phyloP scores from a whole-genome alignment of 2,113 vertebrate genomes.

The Phycodurus eques region DNA sequence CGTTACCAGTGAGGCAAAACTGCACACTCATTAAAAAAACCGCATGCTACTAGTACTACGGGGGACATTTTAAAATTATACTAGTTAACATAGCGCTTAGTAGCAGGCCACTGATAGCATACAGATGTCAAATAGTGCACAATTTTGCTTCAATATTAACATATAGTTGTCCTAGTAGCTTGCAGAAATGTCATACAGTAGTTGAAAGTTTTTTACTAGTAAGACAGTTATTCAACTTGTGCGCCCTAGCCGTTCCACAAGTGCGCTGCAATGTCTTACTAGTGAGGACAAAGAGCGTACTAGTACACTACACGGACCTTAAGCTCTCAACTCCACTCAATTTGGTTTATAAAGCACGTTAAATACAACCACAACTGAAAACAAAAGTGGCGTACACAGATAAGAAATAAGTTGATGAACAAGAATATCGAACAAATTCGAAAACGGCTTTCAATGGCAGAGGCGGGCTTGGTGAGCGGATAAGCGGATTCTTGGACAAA shows the following conservation, averaged over 20 bases:
- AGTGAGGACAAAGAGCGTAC: neutral
- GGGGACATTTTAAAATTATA: no score
- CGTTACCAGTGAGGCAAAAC: no score
- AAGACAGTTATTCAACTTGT: neutral
- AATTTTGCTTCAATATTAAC: neutral
- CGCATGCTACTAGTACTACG: no score
- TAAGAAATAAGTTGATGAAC: no score
- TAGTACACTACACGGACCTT: neutral
- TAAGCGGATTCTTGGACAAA: conserved; percentile 56
- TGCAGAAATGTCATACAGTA: no score
- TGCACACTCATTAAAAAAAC: no score
- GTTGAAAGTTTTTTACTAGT: neutral
- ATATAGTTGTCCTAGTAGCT: neutral
- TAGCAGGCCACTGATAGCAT: neutral
- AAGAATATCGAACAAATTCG: neutral
- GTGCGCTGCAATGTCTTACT: neutral
- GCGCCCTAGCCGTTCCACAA: neutral
- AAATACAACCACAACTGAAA: no score
- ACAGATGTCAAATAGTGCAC: no score
- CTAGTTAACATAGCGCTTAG: no score
- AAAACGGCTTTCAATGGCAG: neutral
- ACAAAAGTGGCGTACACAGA: no score
- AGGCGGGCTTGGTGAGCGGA: conserved; percentile 15
- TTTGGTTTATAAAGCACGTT: no score
- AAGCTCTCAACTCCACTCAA: no score